Evolutionary conservation across 2,113 vertebrate species (phyloP).

Genomic region (Chaenocephalus aceratus): DNA sequence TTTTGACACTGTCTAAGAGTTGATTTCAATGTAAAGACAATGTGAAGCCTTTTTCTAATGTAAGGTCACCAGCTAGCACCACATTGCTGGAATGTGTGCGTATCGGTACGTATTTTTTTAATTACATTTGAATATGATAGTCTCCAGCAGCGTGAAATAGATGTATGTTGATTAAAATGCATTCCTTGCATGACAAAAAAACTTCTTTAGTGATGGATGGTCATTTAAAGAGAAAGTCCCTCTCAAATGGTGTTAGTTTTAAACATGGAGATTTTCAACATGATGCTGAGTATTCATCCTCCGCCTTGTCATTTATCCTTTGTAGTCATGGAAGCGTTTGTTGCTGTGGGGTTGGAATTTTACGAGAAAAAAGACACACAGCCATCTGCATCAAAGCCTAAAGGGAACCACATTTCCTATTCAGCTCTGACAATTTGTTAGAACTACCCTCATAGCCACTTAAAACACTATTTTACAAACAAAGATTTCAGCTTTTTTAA

Average conservation of each 20-base stretch:
- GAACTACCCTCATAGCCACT: background rate
- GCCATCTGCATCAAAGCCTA: background rate
- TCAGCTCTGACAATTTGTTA: background rate
- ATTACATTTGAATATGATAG: background rate
- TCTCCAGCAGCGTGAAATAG: no score
- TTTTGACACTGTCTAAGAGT: no score
- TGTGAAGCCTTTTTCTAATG: background rate
- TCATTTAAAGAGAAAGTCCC: background rate
- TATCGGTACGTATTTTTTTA: background rate
- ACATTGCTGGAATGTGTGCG: background rate
- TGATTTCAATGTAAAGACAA: no score
- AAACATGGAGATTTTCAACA: background rate
- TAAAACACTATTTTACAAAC: background rate
- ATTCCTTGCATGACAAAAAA: no score
- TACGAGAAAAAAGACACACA: no score
- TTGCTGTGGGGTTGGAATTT: background rate
- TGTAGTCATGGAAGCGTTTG: background rate
- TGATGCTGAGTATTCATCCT: no score
- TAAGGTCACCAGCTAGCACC: background rate
- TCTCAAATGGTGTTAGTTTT: background rate
- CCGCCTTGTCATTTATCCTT: no score
- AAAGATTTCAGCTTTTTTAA: slow-evolving; percentile 14
- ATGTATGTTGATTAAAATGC: no score
- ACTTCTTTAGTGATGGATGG: no score
- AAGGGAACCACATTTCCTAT: background rate